Base-by-base conservation (phyloP, 2,888 invertebrate genomes). In the Agrenia bidenticulata region DNA sequence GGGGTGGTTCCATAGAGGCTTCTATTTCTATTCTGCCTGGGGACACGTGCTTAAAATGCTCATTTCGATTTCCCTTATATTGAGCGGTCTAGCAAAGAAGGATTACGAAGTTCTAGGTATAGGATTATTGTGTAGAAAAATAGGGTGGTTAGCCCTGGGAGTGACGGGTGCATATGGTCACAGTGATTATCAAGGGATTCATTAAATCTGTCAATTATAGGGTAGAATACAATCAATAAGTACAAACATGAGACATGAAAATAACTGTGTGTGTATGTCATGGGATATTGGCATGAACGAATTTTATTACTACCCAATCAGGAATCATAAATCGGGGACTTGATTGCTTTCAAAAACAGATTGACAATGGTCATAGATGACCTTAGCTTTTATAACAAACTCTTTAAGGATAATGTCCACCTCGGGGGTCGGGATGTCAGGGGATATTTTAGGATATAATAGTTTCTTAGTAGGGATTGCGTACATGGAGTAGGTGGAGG, bases 401-500 rank as follows among this genome's bases (percentile, higher is more conserved):
- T 41, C 39, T 15, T n/a, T 39, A 21, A 57, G 23, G n/a, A 41
- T 9, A 21, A 4, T 23, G 19, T 57, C 56, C 5, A 57, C 19
- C 56, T 57, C 41, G 9, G 41, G 2, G 21, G 39, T 17, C 2
- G 27, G 5, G 5, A 9, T 19, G n/a, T 23, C 41, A 4, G 56
- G 56, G 17, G 19, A 15, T 2, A 57, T 39, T 23, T 27, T 63
- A 15, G 19, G 23, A 23, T 63, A 67, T 13, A 70, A 50, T 9
- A 54, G 61, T 21, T 32, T 39, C 54, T 70, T 70, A 19, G 32
- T 53, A 0, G 70, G 70, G 13, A 70, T 53, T 9, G 57, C 61
- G 27, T 70, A 67, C 50, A 70, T 67, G 2, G 67, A 64, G 59
- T 62, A 64, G 2, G 27, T 59, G 2, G 70, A 58, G 1, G 60